Conservation (phyloP, 1,140 invertebrate species). For the Heliothis subflexa region DNA sequence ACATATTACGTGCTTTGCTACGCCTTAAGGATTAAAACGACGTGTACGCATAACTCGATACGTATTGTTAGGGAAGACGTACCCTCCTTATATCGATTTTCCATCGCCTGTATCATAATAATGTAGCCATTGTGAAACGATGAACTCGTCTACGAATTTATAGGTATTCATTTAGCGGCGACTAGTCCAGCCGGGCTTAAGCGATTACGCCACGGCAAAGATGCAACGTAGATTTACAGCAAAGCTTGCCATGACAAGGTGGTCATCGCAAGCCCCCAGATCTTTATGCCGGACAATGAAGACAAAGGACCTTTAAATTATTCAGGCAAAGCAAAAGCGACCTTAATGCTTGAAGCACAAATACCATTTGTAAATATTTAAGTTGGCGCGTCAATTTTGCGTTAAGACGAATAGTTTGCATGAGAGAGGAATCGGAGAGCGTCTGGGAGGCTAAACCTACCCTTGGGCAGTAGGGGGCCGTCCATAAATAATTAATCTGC, state of each 20-base stretch:
- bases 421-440: constrained; percentile 79
- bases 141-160: constrained; percentile 66
- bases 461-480: constrained; percentile 69
- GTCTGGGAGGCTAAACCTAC: constrained; percentile 79
- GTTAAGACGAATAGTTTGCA: constrained; percentile 83
- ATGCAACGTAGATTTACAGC: constrained; percentile 80
- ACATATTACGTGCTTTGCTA: constrained; percentile 89
- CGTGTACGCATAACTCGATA: constrained; percentile 77
- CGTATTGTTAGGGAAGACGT: constrained; percentile 54
- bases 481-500: constrained; percentile 85
- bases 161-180: constrained; percentile 78
- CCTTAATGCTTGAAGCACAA: constrained; percentile 74
- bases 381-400: constrained; percentile 74
- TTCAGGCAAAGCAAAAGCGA: constrained; percentile 78
- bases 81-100: constrained; percentile 47
- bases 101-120: constrained; percentile 37
- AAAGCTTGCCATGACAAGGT: constrained; percentile 82
- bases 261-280: constrained; percentile 81
- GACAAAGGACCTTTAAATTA: constrained; percentile 83
- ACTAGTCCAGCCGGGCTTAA: constrained; percentile 73
- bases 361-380: constrained; percentile 81
- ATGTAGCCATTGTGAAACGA: constrained; percentile 35
- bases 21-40: constrained; percentile 88
- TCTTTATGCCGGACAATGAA: constrained; percentile 77
- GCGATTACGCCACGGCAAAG: constrained; percentile 78